Percentiles rank a stretch among this genome's conserved stretches.
Conservation (phyloP, 2,797 vertebrate genomes). For the Mastacembelus armatus region DNA sequence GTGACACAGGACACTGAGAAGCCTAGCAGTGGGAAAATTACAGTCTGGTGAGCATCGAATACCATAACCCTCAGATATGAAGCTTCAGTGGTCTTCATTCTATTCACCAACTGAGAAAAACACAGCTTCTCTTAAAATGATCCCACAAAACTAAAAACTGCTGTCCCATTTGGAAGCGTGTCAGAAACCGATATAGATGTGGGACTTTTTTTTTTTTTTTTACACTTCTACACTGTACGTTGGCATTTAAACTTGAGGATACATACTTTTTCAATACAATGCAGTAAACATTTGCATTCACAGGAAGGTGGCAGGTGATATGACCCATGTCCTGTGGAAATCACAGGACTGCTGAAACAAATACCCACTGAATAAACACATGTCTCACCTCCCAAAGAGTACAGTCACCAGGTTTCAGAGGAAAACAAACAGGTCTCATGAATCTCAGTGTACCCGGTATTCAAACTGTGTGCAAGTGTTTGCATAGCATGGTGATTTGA, state of each 20-base stretch:
- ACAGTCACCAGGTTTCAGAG: slow-evolving; percentile 11
- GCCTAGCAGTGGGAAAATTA: slow-evolving; percentile 44
- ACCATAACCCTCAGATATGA: slow-evolving; percentile 45
- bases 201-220: not conserved
- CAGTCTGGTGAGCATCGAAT: slow-evolving; percentile 42
- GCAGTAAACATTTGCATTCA: not conserved
- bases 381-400: not conserved
- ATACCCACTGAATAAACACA: slow-evolving; percentile 22
- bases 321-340: not conserved
- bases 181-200: not conserved
- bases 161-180: not conserved
- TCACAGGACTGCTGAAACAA: not conserved
- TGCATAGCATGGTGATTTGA: slow-evolving; percentile 31
- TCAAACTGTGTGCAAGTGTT: slow-evolving; percentile 29
- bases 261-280: not conserved
- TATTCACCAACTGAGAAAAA: slow-evolving; percentile 1
- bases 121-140: not conserved
- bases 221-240: too few relatives aligned
- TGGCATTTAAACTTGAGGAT: too few relatives aligned
- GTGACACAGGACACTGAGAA: slow-evolving; percentile 55
- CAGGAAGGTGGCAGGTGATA: not conserved
- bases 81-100: slow-evolving; percentile 20
- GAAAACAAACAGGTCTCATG: slow-evolving; percentile 18
- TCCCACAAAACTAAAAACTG: not conserved
- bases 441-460: slow-evolving; percentile 18